Evolutionary conservation across 1,140 invertebrate species (phyloP).

Genomic region (Tetramorium alpestre): DNA sequence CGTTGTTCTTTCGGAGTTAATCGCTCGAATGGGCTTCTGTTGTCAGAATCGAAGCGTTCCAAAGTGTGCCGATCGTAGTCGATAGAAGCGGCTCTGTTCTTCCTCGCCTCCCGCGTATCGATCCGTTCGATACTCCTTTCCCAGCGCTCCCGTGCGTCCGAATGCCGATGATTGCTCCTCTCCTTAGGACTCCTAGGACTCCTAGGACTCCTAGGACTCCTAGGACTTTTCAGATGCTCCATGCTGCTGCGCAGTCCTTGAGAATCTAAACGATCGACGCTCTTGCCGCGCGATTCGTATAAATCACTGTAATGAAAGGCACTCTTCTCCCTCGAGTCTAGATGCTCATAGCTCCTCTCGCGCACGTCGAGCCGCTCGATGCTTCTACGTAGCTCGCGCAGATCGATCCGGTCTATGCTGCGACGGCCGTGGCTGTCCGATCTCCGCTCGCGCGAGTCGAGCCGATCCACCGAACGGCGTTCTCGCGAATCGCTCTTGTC

Average conservation of each 20-base stretch:
- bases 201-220: slow-evolving; percentile 45
- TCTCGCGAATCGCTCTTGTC: slow-evolving; percentile 78
- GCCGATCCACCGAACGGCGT: slow-evolving; percentile 77
- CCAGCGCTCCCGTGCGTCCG: slow-evolving; percentile 64
- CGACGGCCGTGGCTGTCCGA: slow-evolving; percentile 67
- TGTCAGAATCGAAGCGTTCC: slow-evolving; percentile 79
- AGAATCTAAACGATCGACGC: slow-evolving; percentile 78
- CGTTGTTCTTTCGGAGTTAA: slow-evolving; percentile 72
- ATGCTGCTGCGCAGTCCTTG: slow-evolving; percentile 54
- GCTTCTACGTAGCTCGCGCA: slow-evolving; percentile 78
- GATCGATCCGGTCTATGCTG: slow-evolving; percentile 72
- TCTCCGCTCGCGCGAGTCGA: slow-evolving; percentile 71
- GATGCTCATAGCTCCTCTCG: slow-evolving; percentile 76
- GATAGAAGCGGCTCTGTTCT: slow-evolving; percentile 51
- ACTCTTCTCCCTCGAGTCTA: slow-evolving; percentile 66
- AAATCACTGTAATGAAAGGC: slow-evolving; percentile 47
- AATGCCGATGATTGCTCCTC: slow-evolving; percentile 46
- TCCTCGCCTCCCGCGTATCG: slow-evolving; percentile 76
- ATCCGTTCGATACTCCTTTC: slow-evolving; percentile 76
- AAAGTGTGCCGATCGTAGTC: slow-evolving; percentile 79
- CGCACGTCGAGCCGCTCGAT: slow-evolving; percentile 78
- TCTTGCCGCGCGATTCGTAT: slow-evolving; percentile 77
- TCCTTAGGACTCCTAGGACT: slow-evolving; percentile 64
- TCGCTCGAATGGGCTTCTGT: slow-evolving; percentile 75
- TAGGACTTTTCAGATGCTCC: slow-evolving; percentile 46